phyloP scores from a whole-genome alignment of 2,797 vertebrate genomes.

The Acanthurus leucopareius region DNA sequence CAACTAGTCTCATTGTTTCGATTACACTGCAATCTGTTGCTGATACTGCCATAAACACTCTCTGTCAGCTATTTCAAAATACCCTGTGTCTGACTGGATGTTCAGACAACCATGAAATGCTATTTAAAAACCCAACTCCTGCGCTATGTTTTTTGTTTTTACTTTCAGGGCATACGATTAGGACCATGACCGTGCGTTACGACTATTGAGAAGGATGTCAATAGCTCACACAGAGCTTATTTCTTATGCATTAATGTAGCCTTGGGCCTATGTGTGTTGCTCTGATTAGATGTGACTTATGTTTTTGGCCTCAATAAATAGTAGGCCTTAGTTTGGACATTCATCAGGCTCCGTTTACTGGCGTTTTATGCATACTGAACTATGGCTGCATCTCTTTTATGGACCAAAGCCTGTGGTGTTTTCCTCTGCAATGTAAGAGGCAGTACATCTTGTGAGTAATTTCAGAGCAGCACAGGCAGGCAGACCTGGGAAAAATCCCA shows the following conservation, averaged over 20 bases:
- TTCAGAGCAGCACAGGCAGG: conserved; percentile 40
- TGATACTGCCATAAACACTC: conserved; percentile 48
- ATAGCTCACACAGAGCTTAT: conserved; percentile 65
- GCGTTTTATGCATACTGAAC: conserved; percentile 71
- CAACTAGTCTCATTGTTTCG: conserved; percentile 35
- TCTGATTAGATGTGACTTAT: conserved; percentile 81
- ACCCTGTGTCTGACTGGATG: conserved; percentile 48
- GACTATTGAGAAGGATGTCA: conserved; percentile 66
- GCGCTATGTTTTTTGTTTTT: conserved; percentile 59
- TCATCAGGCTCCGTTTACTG: conserved; percentile 77
- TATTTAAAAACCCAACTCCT: conserved; percentile 66
- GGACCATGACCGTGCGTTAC: conserved; percentile 59
- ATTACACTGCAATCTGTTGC: conserved; percentile 31
- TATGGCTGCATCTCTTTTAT: conserved; percentile 69
- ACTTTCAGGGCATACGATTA: conserved; percentile 66
- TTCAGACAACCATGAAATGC: conserved; percentile 73
- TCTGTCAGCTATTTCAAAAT: conserved; percentile 60
- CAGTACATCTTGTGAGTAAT: conserved; percentile 66
- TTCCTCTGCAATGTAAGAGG: conserved; percentile 53
- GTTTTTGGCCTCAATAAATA: conserved; percentile 72
- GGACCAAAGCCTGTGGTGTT: conserved; percentile 63
- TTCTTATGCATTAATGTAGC: conserved; percentile 73
- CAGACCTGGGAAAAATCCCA: conserved; percentile 40
- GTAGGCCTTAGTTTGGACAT: conserved; percentile 59
- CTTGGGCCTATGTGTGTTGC: conserved; percentile 47